Conservation (phyloP, 2,888 invertebrate genomes). For the Trachelus troglodyta region DNA sequence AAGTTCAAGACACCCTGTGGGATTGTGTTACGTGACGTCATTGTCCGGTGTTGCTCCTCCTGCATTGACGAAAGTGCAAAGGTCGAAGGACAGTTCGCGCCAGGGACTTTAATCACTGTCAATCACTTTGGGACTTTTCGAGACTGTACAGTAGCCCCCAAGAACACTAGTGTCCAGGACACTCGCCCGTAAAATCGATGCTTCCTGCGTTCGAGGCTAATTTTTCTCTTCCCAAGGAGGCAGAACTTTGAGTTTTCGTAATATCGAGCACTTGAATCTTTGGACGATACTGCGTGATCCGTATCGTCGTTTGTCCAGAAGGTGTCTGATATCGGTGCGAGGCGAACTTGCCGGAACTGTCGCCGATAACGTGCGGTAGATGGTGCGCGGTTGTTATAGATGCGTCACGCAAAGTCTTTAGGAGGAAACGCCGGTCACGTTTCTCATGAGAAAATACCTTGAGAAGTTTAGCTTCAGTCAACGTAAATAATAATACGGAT, state of each 20-base stretch:
- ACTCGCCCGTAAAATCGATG: not conserved
- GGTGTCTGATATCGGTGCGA: not conserved
- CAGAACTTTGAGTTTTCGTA: not conserved
- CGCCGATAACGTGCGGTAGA: not conserved
- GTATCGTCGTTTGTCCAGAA: not conserved
- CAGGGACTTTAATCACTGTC: not conserved
- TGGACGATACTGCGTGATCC: not conserved
- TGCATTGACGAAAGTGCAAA: not conserved
- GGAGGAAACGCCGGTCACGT: not conserved
- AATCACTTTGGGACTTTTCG: not conserved
- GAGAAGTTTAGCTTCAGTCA: not conserved
- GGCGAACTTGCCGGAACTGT: not conserved
- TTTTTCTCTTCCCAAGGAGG: not conserved
- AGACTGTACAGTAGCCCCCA: not conserved
- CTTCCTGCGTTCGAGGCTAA: not conserved
- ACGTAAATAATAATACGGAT: not conserved
- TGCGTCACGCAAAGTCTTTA: not conserved
- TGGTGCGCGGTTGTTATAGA: not conserved
- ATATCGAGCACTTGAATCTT: too few relatives aligned
- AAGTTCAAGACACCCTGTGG: not conserved
- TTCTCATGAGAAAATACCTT: not conserved
- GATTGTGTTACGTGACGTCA: not conserved
- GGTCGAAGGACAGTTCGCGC: not conserved
- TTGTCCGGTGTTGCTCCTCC: not conserved
- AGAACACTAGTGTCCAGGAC: not conserved